phyloP scores from a whole-genome alignment of 2,888 invertebrate genomes.

The Tenthredo distinguenda region DNA sequence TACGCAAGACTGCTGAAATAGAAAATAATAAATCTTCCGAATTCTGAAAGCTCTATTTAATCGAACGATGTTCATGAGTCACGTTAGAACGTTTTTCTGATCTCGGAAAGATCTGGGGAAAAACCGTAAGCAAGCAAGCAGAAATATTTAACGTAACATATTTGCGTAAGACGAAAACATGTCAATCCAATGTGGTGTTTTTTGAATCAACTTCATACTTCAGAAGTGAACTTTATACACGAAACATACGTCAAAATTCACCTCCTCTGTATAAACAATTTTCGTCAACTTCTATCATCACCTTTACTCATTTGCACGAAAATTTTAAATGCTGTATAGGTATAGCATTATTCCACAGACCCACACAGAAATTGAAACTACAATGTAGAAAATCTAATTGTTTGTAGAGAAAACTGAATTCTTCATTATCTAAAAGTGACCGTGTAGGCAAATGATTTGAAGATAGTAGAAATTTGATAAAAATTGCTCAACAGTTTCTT shows the following conservation, averaged over 20 bases:
- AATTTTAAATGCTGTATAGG: neutral
- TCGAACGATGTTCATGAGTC: neutral
- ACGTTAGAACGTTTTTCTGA: neutral
- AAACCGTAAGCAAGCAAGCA: neutral
- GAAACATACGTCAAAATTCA: constrained; percentile 17
- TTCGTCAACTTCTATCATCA: neutral
- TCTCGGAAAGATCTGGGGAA: neutral
- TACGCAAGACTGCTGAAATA: neutral
- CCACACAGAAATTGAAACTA: neutral
- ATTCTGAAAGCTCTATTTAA: neutral
- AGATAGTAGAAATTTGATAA: neutral
- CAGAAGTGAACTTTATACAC: neutral
- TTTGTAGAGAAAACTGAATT: neutral
- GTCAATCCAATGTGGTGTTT: constrained; percentile 8
- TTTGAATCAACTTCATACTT: neutral
- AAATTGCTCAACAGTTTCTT: neutral
- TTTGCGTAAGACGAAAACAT: neutral
- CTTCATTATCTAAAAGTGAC: neutral
- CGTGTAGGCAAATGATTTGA: neutral
- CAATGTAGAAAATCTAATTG: no score
- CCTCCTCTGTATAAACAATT: neutral
- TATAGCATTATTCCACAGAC: neutral
- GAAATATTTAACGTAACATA: neutral
- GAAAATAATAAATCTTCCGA: neutral
- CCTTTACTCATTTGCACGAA: neutral